Evolutionary conservation across 2,113 vertebrate species (phyloP).

Genomic region (Antigone vipio): DNA sequence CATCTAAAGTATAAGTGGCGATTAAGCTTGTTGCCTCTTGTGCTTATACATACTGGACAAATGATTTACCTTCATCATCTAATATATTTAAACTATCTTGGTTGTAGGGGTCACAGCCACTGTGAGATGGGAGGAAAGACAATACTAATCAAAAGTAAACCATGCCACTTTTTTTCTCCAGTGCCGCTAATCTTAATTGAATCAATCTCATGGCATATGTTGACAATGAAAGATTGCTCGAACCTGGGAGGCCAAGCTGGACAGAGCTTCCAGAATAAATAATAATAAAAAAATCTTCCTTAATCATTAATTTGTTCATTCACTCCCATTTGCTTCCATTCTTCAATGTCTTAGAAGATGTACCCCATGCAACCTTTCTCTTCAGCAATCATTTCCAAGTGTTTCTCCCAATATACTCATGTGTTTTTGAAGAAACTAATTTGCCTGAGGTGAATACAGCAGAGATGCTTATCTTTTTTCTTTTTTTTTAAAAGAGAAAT

Average conservation of each 20-base stretch:
- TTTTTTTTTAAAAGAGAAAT: background rate
- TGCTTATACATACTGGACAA: background rate
- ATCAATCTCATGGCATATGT: slow-evolving; percentile 93
- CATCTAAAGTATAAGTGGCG: background rate
- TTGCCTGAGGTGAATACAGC: slow-evolving; percentile 48
- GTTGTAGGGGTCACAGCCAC: slow-evolving; percentile 54
- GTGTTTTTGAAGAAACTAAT: slow-evolving; percentile 68
- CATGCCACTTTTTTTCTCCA: slow-evolving; percentile 78
- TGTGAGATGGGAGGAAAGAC: slow-evolving; percentile 76
- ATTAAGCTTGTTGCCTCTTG: slow-evolving; percentile 41
- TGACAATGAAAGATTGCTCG: slow-evolving; percentile 98
- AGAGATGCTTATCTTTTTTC: background rate
- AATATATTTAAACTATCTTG: slow-evolving; percentile 17
- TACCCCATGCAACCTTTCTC: slow-evolving; percentile 51
- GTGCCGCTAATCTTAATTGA: slow-evolving; percentile 99
- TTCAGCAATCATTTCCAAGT: slow-evolving; percentile 74
- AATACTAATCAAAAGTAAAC: slow-evolving; percentile 88
- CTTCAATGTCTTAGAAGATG: slow-evolving; percentile 84
- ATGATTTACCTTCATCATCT: slow-evolving; percentile 19
- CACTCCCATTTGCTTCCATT: slow-evolving; percentile 81
- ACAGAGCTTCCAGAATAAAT: slow-evolving; percentile 76
- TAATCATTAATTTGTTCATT: slow-evolving; percentile 91
- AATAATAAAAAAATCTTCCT: slow-evolving; percentile 69
- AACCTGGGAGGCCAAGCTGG: slow-evolving; percentile 91
- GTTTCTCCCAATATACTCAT: slow-evolving; percentile 51